phyloP scores from a whole-genome alignment of 23 tunicate species.

The Halocynthia aurantium region DNA sequence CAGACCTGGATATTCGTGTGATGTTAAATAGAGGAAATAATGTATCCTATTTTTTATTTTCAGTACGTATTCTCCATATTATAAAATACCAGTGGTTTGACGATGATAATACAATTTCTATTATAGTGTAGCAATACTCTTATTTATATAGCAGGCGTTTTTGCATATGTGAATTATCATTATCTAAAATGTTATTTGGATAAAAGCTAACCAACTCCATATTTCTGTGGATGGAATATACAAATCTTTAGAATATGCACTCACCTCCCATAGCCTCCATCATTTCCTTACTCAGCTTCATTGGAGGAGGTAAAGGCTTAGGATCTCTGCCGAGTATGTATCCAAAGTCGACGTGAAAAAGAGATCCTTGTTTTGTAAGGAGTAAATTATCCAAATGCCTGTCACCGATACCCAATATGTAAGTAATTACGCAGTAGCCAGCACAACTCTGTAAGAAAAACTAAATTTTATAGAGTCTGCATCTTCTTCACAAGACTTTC shows the following conservation, averaged over 20 bases:
- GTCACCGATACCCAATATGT: slow-evolving; percentile 93
- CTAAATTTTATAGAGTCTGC: neutral
- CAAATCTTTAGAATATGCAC: neutral
- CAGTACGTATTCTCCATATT: neutral
- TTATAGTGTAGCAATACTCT: neutral
- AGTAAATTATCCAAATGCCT: slow-evolving; percentile 90
- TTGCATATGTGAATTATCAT: no score
- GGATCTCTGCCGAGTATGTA: slow-evolving; percentile 95
- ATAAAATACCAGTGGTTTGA: neutral
- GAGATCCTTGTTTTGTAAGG: slow-evolving; percentile 62
- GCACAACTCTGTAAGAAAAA: slow-evolving; percentile 64
- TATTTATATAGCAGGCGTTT: neutral
- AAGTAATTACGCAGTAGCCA: slow-evolving; percentile 95
- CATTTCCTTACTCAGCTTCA: slow-evolving; percentile 99
- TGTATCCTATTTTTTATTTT: no score
- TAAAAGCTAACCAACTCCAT: no score
- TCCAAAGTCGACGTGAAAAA: slow-evolving; percentile 97
- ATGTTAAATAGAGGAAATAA: no score
- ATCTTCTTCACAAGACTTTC: neutral
- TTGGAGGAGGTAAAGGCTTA: slow-evolving; percentile 93
- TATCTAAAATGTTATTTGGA: no score
- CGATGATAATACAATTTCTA: no score
- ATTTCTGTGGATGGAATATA: no score
- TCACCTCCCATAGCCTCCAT: slow-evolving; percentile 98
- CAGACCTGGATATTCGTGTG: slow-evolving; percentile 28